phyloP scores from a whole-genome alignment of 37 sponge, comb jelly and placozoan genomes.

The Oopsacas minuta region DNA sequence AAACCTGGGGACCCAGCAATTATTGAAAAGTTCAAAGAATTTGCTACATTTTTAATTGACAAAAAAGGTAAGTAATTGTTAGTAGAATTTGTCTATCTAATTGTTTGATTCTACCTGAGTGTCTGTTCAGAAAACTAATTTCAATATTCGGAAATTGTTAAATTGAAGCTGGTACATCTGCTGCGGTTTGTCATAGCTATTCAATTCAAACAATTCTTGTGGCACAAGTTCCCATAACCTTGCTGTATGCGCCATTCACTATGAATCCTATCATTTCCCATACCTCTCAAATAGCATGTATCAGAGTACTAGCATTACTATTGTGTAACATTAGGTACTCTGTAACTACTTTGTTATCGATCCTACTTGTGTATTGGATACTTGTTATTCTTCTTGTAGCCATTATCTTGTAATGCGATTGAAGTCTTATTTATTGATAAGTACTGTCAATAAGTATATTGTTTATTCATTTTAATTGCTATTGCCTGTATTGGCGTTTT shows the following conservation, averaged over 20 bases:
- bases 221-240: neutral
- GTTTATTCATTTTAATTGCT: too few relatives aligned
- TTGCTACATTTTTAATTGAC: constrained; percentile 50
- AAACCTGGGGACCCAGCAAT: constrained; percentile 63
- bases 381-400: neutral
- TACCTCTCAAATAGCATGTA: too few relatives aligned
- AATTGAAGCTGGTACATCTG: neutral
- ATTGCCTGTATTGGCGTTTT: too few relatives aligned
- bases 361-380: neutral
- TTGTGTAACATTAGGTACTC: neutral
- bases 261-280: neutral
- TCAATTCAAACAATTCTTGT: neutral
- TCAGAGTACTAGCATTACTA: neutral
- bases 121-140: neutral
- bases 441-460: too few relatives aligned
- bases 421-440: too few relatives aligned
- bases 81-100: neutral
- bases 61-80: neutral
- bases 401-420: too few relatives aligned
- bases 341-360: neutral
- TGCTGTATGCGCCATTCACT: neutral
- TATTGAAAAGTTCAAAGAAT: constrained; percentile 57
- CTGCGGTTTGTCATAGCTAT: neutral
- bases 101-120: neutral
- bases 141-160: too few relatives aligned